Conservation (phyloP, 2,888 invertebrate species). For the Cyrtodaria siliqua region DNA sequence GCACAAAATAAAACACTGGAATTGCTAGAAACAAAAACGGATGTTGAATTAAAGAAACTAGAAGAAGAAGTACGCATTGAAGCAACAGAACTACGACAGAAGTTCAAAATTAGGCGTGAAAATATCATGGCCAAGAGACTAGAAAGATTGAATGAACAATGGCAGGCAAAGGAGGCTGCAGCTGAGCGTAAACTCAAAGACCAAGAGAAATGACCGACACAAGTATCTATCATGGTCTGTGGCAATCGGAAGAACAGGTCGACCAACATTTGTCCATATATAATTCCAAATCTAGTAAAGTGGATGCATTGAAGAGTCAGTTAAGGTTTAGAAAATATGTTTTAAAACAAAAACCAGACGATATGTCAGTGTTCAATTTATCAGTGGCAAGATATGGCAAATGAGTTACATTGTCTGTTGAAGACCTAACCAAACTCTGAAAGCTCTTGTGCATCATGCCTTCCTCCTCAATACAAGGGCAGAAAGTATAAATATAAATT, state of each 20-base stretch:
- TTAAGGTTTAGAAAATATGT: slow-evolving; percentile 17
- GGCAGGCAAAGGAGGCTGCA: slow-evolving; percentile 16
- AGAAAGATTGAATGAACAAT: slow-evolving; percentile 16
- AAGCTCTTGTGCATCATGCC: slow-evolving; percentile 4
- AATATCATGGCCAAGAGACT: slow-evolving; percentile 9
- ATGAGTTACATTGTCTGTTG: neutral
- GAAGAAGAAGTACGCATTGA: neutral
- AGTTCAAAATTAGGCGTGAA: slow-evolving; percentile 14
- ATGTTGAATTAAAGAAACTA: slow-evolving; percentile 4
- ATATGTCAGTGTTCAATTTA: slow-evolving; percentile 1
- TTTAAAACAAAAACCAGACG: slow-evolving; percentile 14
- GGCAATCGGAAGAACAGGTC: slow-evolving; percentile 13
- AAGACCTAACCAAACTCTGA: slow-evolving; percentile 6
- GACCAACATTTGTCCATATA: neutral
- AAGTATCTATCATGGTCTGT: slow-evolving; percentile 19
- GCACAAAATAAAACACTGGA: neutral
- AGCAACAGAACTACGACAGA: slow-evolving; percentile 11
- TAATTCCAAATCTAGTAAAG: slow-evolving; percentile 12
- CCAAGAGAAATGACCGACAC: slow-evolving; percentile 6
- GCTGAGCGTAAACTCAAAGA: slow-evolving; percentile 7
- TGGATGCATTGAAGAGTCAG: slow-evolving; percentile 16
- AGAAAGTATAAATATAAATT: no score
- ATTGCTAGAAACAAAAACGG: slow-evolving; percentile 5
- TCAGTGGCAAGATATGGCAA: slow-evolving; percentile 1
- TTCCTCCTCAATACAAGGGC: neutral